These are phyloP conservation scores for Eulemur albifrons DNA, from an alignment of 2,797 vertebrate species.

Conservation along the genomic window DNA sequence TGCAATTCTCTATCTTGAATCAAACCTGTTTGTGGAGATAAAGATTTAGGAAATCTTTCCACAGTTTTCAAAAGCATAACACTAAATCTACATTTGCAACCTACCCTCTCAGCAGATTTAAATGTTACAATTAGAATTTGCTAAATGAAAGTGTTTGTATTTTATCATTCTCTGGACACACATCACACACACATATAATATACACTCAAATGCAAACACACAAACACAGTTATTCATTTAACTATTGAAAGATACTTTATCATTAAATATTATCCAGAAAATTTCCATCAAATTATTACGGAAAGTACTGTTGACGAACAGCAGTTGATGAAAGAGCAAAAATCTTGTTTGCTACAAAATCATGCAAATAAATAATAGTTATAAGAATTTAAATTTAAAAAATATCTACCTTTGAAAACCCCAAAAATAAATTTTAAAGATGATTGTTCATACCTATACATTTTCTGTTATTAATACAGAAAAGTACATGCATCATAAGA, in stretches of 20 bases:
- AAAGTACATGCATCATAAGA: background rate
- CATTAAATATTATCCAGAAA: background rate
- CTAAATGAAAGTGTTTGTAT: constrained; percentile 40
- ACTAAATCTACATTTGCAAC: constrained; percentile 44
- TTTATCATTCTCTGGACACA: background rate
- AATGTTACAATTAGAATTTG: constrained; percentile 40
- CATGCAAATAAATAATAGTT: background rate
- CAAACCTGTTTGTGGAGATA: constrained; percentile 52
- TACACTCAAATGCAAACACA: background rate
- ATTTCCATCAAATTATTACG: background rate
- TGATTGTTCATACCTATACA: background rate
- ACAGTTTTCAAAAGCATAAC: constrained; percentile 26
- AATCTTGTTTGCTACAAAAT: background rate
- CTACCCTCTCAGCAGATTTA: constrained; percentile 58
- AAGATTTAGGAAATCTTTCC: constrained; percentile 55
- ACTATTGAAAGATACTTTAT: background rate
- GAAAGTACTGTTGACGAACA: background rate
- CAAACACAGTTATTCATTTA: background rate
- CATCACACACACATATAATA: background rate
- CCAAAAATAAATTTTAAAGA: background rate
- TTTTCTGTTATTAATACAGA: background rate
- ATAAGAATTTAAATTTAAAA: background rate
- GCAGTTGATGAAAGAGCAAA: background rate
- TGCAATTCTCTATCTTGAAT: constrained; percentile 47
- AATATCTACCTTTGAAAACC: background rate